Evolutionary conservation across 2,113 vertebrate species (phyloP).

Genomic region (Larimichthys crocea): DNA sequence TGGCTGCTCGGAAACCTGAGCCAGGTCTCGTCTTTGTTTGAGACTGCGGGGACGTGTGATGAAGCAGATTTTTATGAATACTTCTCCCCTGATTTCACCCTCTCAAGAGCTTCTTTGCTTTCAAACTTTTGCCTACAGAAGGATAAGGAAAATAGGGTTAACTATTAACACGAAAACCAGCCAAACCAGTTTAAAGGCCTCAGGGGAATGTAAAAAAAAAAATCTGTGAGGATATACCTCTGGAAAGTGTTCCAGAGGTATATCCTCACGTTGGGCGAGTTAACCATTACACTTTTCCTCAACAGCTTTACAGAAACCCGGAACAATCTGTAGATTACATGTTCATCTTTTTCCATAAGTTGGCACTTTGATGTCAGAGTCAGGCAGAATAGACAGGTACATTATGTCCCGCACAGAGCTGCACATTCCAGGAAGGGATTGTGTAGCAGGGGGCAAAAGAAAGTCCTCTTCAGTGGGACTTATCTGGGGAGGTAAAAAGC

Average conservation of each 20-base stretch:
- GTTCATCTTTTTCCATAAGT: background rate
- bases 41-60: slow-evolving; percentile 9
- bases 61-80: slow-evolving; percentile 27
- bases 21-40: slow-evolving; percentile 37
- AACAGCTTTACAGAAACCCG: background rate
- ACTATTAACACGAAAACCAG: slow-evolving; percentile 28
- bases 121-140: background rate
- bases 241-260: background rate
- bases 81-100: background rate
- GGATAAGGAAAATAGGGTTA: background rate
- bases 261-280: background rate
- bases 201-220: background rate
- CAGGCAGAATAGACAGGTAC: slow-evolving; percentile 27
- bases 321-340: slow-evolving; percentile 15
- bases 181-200: slow-evolving; percentile 21
- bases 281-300: slow-evolving; percentile 1
- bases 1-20: slow-evolving; percentile 49
- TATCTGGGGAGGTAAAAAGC: slow-evolving; percentile 50
- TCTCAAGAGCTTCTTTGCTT: background rate
- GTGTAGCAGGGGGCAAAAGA: slow-evolving; percentile 48
- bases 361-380: slow-evolving; percentile 33
- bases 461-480: slow-evolving; percentile 59
- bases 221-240: background rate
- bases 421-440: slow-evolving; percentile 23
- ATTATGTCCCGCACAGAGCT: slow-evolving; percentile 31